These are phyloP conservation scores for Cygnus atratus DNA, from an alignment of 2,113 vertebrate genomes.

Conservation along the genomic window DNA sequence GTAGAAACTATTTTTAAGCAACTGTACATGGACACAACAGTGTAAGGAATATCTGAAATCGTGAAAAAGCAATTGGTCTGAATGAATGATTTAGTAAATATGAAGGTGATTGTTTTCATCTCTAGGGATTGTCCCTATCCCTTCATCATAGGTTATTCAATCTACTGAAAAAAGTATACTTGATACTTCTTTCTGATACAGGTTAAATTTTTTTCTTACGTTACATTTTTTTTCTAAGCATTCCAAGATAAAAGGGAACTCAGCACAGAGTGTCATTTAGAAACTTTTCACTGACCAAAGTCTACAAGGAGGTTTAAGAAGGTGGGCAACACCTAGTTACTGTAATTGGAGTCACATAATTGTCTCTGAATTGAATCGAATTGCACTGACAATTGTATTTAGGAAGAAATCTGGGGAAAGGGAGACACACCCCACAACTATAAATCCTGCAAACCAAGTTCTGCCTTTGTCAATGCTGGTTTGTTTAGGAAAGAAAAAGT, in stretches of 20 bases:
- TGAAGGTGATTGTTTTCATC: background rate
- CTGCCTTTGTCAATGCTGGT: background rate
- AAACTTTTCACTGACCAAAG: background rate
- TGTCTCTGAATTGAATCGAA: background rate
- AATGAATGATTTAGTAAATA: background rate
- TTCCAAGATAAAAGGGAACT: background rate
- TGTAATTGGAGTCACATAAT: background rate
- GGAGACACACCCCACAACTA: rapidly evolving
- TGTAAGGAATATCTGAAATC: background rate
- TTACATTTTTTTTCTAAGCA: background rate
- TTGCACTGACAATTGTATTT: background rate
- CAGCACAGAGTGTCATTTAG: background rate
- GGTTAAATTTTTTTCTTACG: no score
- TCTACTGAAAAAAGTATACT: background rate
- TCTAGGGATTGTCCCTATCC: background rate
- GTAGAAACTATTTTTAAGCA: background rate
- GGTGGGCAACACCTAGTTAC: background rate
- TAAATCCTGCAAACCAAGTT: background rate
- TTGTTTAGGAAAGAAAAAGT: background rate
- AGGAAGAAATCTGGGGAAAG: background rate
- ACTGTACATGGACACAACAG: background rate
- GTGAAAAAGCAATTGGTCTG: background rate
- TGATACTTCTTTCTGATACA: background rate
- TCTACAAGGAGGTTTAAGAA: background rate
- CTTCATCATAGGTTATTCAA: background rate